Evolutionary conservation across 2,888 invertebrate species (phyloP).

Genomic region (Thereva unica): DNA sequence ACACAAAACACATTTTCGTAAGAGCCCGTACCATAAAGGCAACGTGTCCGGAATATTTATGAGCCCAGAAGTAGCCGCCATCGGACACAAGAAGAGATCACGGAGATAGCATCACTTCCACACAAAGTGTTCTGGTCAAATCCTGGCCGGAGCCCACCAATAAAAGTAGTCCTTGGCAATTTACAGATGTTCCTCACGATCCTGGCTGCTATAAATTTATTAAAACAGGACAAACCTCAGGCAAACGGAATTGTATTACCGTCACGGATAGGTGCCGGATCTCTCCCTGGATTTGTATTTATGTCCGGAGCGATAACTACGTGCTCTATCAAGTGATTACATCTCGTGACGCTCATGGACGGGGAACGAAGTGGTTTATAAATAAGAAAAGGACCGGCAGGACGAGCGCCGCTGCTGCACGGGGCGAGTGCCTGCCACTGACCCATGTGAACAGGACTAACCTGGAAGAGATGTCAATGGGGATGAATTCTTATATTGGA

Average conservation of each 20-base stretch:
- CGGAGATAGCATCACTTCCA: constrained; percentile 1
- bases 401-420: too few species aligned
- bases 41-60: constrained; percentile 36
- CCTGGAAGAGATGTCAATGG: too few species aligned
- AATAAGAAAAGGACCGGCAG: not conserved
- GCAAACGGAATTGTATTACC: constrained; percentile 27
- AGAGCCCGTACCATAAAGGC: constrained; percentile 37
- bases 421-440: too few species aligned
- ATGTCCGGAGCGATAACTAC: constrained; percentile 28
- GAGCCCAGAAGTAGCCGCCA: constrained; percentile 2
- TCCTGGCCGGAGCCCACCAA: constrained; percentile 9
- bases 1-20: constrained; percentile 34
- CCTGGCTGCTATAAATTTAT: constrained; percentile 34
- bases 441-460: too few species aligned
- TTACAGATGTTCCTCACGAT: constrained; percentile 35
- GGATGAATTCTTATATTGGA: too few species aligned
- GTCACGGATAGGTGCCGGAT: constrained; percentile 13
- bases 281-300: constrained; percentile 29
- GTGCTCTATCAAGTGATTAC: constrained; percentile 35
- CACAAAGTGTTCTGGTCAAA: constrained; percentile 3
- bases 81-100: not conserved
- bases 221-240: constrained; percentile 34
- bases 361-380: constrained; percentile 1
- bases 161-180: constrained; percentile 26
- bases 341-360: constrained; percentile 19